A percentile compares a stretch with the other conserved stretches of the same genome.
Conservation (phyloP, 2,888 invertebrate genomes). For the Torymus tubicola region DNA sequence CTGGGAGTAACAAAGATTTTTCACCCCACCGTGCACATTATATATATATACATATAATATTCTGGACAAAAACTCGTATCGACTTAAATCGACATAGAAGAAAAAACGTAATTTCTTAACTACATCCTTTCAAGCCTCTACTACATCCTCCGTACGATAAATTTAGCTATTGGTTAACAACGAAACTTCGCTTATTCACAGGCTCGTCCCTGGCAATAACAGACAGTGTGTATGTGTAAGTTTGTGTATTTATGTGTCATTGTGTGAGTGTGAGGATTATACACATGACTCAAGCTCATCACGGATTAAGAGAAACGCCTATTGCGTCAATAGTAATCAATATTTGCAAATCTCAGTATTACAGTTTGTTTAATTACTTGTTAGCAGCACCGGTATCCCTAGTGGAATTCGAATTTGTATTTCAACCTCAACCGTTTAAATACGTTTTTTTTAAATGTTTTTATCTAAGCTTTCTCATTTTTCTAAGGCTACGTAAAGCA, state of each 20-base stretch:
- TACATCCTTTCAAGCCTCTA: conserved; percentile 50
- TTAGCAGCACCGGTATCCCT: conserved; percentile 51
- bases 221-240: conserved; percentile 10
- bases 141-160: conserved; percentile 49
- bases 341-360: conserved; percentile 40
- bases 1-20: conserved; percentile 1
- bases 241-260: too few relatives aligned
- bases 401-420: conserved; percentile 43
- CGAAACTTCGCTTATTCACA: conserved; percentile 35
- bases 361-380: conserved; percentile 45
- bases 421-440: conserved; percentile 48
- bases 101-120: conserved; percentile 30
- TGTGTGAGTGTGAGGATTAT: conserved; percentile 15
- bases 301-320: conserved; percentile 50
- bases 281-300: conserved; percentile 48
- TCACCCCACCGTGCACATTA: conserved; percentile 2
- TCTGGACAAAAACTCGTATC: conserved; percentile 5
- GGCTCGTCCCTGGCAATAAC: conserved; percentile 22
- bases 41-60: too few relatives aligned
- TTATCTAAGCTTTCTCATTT: conserved; percentile 33
- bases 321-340: conserved; percentile 36
- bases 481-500: conserved; percentile 41
- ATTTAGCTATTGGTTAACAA: conserved; percentile 54
- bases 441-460: conserved; percentile 24
- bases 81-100: conserved; percentile 22